These are phyloP conservation scores for Ciconia boyciana DNA, from an alignment of 2,113 vertebrate species.

Conservation along the genomic window DNA sequence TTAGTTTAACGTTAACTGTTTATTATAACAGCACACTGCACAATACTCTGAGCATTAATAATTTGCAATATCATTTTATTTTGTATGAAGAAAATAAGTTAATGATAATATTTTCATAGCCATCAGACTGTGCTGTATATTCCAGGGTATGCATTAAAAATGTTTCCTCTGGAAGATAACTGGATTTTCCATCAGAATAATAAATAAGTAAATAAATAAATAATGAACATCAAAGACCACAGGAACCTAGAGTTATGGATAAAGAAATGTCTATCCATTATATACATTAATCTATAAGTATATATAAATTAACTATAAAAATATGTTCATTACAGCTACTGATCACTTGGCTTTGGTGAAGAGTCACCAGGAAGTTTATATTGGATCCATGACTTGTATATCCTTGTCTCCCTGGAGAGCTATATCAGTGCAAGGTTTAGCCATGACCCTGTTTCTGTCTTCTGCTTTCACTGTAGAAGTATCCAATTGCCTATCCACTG, in stretches of 20 bases:
- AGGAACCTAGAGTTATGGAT: neutral
- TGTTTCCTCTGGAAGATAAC: neutral
- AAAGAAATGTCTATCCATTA: neutral
- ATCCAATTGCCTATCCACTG: neutral
- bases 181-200: neutral
- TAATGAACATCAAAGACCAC: neutral
- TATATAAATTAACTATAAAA: neutral
- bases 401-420: neutral
- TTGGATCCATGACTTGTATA: neutral
- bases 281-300: neutral
- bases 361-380: neutral
- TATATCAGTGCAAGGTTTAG: neutral
- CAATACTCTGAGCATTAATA: neutral
- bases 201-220: neutral
- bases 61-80: neutral
- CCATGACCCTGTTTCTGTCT: neutral
- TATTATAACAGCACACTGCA: neutral
- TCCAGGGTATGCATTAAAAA: neutral
- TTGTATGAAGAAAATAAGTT: neutral
- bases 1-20: neutral
- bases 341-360: neutral
- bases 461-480: neutral
- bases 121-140: neutral
- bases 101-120: neutral
- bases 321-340: neutral